Evolutionary conservation across 2,797 vertebrate species (phyloP).

Genomic region (Coranthus polyacanthus): DNA sequence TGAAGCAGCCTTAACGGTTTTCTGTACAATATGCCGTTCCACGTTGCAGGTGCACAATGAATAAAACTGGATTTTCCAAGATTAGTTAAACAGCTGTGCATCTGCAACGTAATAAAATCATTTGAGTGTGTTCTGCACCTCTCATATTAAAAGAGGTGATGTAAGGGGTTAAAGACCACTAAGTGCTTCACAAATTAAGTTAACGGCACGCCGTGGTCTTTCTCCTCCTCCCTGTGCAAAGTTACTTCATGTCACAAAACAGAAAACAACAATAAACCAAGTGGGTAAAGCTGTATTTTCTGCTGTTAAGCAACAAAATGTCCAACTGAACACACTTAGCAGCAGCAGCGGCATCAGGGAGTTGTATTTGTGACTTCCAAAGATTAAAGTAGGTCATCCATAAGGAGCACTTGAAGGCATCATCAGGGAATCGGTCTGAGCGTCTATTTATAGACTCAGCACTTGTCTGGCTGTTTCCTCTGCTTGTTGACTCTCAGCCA

Average conservation of each 20-base stretch:
- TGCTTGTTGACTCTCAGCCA: conserved; percentile 32
- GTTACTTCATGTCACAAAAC: background rate
- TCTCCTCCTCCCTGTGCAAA: background rate
- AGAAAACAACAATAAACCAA: background rate
- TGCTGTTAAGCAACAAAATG: too few species aligned
- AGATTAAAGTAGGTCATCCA: conserved; percentile 40
- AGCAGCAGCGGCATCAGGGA: background rate
- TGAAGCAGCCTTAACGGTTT: too few species aligned
- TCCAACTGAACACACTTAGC: background rate
- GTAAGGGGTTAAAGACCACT: too few species aligned
- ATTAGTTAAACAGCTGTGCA: too few species aligned
- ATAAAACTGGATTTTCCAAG: too few species aligned
- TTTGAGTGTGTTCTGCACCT: too few species aligned
- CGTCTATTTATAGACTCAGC: conserved; percentile 55
- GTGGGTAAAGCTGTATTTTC: too few species aligned
- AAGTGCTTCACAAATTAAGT: too few species aligned
- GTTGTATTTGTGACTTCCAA: background rate
- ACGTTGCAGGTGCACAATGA: too few species aligned
- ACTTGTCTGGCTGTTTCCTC: conserved; percentile 17
- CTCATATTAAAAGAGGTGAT: too few species aligned
- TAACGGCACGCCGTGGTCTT: background rate
- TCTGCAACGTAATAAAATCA: too few species aligned
- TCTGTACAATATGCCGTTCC: too few species aligned
- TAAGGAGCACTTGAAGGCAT: conserved; percentile 51
- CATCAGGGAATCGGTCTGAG: conserved; percentile 37